Percentiles rank a stretch among this genome's conserved stretches.
Conservation (phyloP, 1,140 invertebrate species). For the Caerostris extrusa region DNA sequence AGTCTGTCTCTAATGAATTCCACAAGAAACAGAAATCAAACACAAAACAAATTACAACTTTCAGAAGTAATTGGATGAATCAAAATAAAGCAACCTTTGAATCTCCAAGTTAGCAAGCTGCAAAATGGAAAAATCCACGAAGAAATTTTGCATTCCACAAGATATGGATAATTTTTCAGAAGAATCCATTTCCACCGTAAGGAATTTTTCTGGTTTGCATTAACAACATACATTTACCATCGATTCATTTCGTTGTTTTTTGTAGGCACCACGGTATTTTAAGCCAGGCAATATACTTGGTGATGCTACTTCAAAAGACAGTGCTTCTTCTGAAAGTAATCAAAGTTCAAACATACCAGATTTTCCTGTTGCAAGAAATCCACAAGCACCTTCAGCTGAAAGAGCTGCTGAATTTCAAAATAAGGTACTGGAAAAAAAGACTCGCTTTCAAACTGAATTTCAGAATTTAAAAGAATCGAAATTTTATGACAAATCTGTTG, state of each 20-base stretch:
- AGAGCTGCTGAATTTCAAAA: not conserved
- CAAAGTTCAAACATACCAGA: not conserved
- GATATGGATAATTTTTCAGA: constrained; percentile 43
- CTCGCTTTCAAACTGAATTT: constrained; percentile 79
- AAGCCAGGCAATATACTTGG: constrained; percentile 9
- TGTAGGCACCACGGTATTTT: constrained; percentile 55
- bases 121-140: constrained; percentile 16
- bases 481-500: constrained; percentile 79
- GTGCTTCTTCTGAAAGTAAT: not conserved
- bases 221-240: not conserved
- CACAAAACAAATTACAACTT: no score
- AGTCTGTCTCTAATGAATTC: no score
- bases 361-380: not conserved
- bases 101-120: not conserved
- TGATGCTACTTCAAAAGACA: not conserved
- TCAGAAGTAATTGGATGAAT: no score
- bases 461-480: constrained; percentile 80
- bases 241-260: not conserved
- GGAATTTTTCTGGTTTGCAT: no score
- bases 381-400: not conserved
- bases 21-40: no score
- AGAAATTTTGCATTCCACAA: constrained; percentile 46
- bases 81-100: no score
- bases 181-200: not conserved
- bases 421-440: not conserved